A percentile compares a stretch with the other conserved stretches of the same genome.
Conservation (phyloP, 2,797 vertebrate genomes). For the Rhadinocentrus ornatus region DNA sequence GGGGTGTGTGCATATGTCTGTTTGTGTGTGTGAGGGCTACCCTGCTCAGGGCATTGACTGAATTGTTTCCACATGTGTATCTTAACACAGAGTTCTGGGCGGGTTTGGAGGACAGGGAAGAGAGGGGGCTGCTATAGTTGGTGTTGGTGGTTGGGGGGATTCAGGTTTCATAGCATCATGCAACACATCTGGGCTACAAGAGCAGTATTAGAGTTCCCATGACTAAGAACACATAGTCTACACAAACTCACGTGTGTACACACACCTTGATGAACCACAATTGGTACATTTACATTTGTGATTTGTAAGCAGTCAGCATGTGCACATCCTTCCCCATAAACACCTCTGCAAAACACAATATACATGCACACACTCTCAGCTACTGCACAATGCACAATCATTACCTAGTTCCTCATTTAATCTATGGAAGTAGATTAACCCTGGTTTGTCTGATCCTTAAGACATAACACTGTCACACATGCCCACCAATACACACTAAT, state of each 20-base stretch:
- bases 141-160: constrained; percentile 54
- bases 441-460: constrained; percentile 39
- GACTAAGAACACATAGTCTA: constrained; percentile 74
- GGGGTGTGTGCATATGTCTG: constrained; percentile 58
- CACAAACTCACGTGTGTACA: constrained; percentile 49
- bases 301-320: constrained; percentile 37
- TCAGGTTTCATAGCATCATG: constrained; percentile 84
- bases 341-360: constrained; percentile 26
- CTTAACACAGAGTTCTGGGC: constrained; percentile 85
- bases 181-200: constrained; percentile 82
- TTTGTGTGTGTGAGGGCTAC: constrained; percentile 83
- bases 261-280: constrained; percentile 66
- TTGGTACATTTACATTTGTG: constrained; percentile 54
- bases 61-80: constrained; percentile 90
- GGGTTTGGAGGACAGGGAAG: constrained; percentile 76
- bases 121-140: constrained; percentile 72
- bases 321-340: constrained; percentile 27
- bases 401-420: constrained; percentile 35
- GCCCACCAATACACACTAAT: constrained; percentile 21
- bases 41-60: constrained; percentile 85
- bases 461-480: constrained; percentile 37
- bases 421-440: constrained; percentile 58
- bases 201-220: constrained; percentile 84
- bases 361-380: constrained; percentile 28
- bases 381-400: constrained; percentile 47